Conservation (phyloP, 2,113 vertebrate genomes). For the Panthera tigris region DNA sequence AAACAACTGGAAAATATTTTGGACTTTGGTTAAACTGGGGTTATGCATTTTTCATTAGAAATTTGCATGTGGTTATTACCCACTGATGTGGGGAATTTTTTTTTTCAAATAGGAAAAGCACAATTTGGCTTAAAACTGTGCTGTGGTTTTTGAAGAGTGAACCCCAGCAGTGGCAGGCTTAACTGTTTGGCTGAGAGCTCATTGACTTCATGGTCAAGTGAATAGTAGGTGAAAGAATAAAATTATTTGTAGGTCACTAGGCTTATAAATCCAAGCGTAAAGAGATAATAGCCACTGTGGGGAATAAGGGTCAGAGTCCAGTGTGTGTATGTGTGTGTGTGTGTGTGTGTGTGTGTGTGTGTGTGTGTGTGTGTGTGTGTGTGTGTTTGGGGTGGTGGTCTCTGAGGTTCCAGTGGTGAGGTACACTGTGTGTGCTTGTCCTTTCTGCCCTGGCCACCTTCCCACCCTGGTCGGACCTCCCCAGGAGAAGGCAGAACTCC, state of each 20-base stretch:
- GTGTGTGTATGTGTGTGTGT: neutral
- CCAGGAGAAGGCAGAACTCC: neutral
- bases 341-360: too few species aligned
- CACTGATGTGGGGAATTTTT: neutral
- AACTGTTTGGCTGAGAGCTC: neutral
- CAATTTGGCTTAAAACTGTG: neutral
- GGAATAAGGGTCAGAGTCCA: neutral
- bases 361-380: neutral
- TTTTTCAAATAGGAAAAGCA: neutral
- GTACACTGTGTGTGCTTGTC: accelerated
- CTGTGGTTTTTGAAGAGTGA: neutral
- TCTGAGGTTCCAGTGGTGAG: neutral
- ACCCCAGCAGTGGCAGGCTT: neutral
- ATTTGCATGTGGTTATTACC: neutral
- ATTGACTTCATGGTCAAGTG: neutral
- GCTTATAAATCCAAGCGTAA: neutral
- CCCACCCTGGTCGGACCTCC: neutral
- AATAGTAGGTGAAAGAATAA: neutral
- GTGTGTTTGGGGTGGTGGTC: too few species aligned
- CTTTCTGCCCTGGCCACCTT: neutral
- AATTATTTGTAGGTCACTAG: neutral
- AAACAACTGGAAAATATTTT: constrained; percentile 18
- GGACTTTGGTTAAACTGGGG: neutral
- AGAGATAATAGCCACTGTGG: neutral
- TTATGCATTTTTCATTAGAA: neutral